A percentile compares a stretch with the other conserved stretches of the same genome.
Conservation (phyloP, 2,113 vertebrate genomes). For the Platycercus adscitus region DNA sequence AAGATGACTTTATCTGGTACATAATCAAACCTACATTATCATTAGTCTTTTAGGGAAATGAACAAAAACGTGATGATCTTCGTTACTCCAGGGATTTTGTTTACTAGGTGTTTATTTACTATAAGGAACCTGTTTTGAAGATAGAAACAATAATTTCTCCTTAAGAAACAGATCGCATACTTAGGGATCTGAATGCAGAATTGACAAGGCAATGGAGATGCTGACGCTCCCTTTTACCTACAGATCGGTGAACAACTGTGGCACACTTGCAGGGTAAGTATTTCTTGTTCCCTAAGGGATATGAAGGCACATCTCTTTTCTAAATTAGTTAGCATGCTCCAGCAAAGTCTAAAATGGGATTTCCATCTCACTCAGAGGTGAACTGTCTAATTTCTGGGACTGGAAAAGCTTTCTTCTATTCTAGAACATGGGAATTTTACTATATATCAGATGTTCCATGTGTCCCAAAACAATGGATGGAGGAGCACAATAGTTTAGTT, state of each 20-base stretch:
- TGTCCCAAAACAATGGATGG: background rate
- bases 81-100: background rate
- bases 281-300: background rate
- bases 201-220: background rate
- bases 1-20: background rate
- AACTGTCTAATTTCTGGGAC: background rate
- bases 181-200: background rate
- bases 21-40: conserved; percentile 22
- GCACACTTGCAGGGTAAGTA: background rate
- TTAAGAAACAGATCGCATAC: background rate
- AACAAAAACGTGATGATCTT: conserved; percentile 25
- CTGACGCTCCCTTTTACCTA: background rate
- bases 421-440: background rate
- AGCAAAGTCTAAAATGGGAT: background rate
- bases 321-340: background rate
- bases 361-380: background rate
- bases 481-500: background rate
- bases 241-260: background rate
- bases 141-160: background rate
- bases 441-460: background rate
- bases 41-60: background rate
- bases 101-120: background rate
- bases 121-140: background rate
- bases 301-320: background rate
- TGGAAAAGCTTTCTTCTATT: background rate